Percentiles rank a stretch among this genome's conserved stretches.
Conservation (phyloP, 2,113 vertebrate genomes). For the Pituophis catenifer region DNA sequence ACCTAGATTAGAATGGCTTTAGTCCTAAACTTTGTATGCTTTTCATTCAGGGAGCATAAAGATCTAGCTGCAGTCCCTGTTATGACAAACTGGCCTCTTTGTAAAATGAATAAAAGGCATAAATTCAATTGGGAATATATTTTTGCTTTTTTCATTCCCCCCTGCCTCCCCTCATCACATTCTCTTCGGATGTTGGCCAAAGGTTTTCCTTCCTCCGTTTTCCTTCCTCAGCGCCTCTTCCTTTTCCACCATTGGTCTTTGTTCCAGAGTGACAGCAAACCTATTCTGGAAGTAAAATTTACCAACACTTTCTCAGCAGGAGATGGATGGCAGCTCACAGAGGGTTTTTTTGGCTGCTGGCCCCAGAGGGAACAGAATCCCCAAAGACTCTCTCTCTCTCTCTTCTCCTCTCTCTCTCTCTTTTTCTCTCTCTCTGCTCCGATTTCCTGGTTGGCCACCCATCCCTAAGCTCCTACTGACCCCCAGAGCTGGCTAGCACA, state of each 20-base stretch:
- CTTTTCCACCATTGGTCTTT: background rate
- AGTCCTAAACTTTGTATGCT: background rate
- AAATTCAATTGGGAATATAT: background rate
- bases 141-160: background rate
- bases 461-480: slow-evolving; percentile 28
- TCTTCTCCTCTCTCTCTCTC: background rate
- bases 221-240: background rate
- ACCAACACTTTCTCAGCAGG: background rate
- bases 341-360: background rate
- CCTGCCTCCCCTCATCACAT: background rate
- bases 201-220: background rate
- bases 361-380: slow-evolving; percentile 19
- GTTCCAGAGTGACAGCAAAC: background rate
- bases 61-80: background rate
- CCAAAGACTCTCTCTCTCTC: background rate
- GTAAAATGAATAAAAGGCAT: background rate
- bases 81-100: background rate
- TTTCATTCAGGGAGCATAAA: background rate
- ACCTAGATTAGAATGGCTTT: background rate
- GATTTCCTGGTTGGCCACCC: slow-evolving; percentile 32
- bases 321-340: slow-evolving; percentile 4
- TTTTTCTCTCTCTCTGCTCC: slow-evolving; percentile 13
- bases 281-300: background rate
- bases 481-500: background rate
- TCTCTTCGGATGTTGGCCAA: background rate